Conservation (phyloP, 2,888 invertebrate genomes). For the Drosophila borborema region DNA sequence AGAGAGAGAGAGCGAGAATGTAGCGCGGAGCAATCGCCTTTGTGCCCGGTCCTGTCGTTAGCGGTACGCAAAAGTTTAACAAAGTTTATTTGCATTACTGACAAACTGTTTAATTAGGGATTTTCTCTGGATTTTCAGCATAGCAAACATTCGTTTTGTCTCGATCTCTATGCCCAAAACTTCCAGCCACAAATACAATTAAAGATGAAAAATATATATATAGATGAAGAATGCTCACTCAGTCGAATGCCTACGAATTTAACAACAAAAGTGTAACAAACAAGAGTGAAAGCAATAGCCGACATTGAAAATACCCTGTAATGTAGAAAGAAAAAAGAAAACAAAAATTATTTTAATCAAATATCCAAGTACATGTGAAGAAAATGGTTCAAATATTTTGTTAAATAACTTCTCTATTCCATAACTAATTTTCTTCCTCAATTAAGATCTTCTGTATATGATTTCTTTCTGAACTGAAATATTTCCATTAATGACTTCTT, state of each 20-base stretch:
- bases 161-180: not conserved
- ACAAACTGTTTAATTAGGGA: conserved; percentile 81
- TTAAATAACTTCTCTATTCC: too few species aligned
- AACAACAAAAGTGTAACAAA: not conserved
- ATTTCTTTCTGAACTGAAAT: too few species aligned
- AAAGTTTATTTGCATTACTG: conserved; percentile 81
- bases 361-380: too few species aligned
- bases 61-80: conserved; percentile 72
- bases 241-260: not conserved
- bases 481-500: too few species aligned
- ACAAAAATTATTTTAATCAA: too few species aligned
- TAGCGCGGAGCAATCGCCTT: conserved; percentile 55
- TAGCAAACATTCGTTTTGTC: conserved; percentile 51
- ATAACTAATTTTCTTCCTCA: too few species aligned
- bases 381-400: too few species aligned
- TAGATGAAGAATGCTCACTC: not conserved
- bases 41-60: conserved; percentile 46
- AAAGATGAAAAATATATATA: not conserved
- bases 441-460: too few species aligned
- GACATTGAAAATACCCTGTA: not conserved
- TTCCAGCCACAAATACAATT: conserved; percentile 53
- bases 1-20: conserved; percentile 50
- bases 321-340: too few species aligned
- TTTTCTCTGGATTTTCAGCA: conserved; percentile 70
- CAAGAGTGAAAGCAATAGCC: not conserved